These are phyloP conservation scores for Semaprochilodus insignis DNA, from an alignment of 2,797 vertebrate species.

Conservation along the genomic window DNA sequence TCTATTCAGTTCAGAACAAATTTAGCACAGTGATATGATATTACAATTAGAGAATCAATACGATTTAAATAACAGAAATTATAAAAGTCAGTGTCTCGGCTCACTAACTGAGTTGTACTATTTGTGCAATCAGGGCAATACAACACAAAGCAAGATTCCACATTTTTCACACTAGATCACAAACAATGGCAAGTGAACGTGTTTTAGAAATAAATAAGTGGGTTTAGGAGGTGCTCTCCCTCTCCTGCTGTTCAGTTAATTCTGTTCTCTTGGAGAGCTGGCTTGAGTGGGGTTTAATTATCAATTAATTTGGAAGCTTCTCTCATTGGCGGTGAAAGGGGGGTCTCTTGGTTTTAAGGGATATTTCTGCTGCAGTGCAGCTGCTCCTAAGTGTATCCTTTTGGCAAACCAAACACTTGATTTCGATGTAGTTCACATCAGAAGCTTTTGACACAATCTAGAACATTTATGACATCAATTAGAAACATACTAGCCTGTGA, in stretches of 20 bases:
- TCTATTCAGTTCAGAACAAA: background rate
- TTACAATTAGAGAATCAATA: background rate
- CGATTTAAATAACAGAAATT: background rate
- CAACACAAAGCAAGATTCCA: background rate
- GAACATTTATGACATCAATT: background rate
- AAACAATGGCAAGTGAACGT: background rate
- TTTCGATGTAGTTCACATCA: background rate
- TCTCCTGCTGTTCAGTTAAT: background rate
- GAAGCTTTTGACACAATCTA: background rate
- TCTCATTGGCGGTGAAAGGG: background rate
- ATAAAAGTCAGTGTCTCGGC: background rate
- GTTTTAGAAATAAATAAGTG: background rate
- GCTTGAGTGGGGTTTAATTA: background rate
- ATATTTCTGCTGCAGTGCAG: background rate
- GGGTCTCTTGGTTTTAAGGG: background rate
- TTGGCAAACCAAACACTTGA: background rate
- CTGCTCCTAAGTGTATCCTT: background rate
- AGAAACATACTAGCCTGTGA: background rate
- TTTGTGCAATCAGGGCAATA: background rate
- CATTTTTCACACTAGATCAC: no score
- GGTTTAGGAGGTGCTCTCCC: background rate
- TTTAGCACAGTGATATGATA: background rate
- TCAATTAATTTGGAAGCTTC: background rate
- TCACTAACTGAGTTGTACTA: background rate
- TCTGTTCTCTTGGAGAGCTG: conserved; percentile 6